Conservation (phyloP, 2,113 vertebrate species). For the Noctilio leporinus region DNA sequence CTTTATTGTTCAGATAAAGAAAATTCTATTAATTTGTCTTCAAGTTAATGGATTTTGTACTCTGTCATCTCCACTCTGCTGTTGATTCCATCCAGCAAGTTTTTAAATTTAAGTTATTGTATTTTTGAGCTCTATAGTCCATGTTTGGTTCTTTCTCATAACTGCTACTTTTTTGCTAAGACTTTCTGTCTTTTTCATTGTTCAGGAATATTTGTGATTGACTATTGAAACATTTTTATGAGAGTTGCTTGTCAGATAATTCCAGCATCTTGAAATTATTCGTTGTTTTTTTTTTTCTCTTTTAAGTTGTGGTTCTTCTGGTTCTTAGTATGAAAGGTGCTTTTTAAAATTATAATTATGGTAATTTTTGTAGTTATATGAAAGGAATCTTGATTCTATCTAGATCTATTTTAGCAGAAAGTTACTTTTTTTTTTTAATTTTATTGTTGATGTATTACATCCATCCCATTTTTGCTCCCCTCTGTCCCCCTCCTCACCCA, state of each 20-base stretch:
- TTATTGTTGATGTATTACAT: too few relatives aligned
- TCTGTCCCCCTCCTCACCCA: too few relatives aligned
- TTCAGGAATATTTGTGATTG: constrained; percentile 37
- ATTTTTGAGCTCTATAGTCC: constrained; percentile 44
- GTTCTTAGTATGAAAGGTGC: not conserved
- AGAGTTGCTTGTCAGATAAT: constrained; percentile 11
- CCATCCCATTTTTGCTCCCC: too few relatives aligned
- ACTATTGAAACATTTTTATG: constrained; percentile 34
- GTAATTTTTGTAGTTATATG: not conserved
- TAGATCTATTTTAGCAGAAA: constrained; percentile 9
- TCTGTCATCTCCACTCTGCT: not conserved
- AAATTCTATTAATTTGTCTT: constrained; percentile 49
- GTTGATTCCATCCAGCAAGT: constrained; percentile 33
- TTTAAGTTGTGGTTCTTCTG: not conserved
- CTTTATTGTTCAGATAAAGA: constrained; percentile 37
- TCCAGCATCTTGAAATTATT: not conserved
- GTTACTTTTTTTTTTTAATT: not conserved
- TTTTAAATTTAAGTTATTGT: constrained; percentile 42
- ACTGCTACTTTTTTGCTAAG: constrained; percentile 8
- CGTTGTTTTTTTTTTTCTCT: constrained; percentile 36
- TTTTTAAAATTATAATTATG: not conserved
- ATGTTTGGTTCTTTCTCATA: constrained; percentile 32
- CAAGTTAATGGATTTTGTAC: constrained; percentile 31
- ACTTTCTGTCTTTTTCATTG: constrained; percentile 44
- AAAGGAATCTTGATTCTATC: not conserved